These are phyloP conservation scores for Lipotes vexillifer DNA, from an alignment of 2,113 vertebrate species.

Conservation along the genomic window DNA sequence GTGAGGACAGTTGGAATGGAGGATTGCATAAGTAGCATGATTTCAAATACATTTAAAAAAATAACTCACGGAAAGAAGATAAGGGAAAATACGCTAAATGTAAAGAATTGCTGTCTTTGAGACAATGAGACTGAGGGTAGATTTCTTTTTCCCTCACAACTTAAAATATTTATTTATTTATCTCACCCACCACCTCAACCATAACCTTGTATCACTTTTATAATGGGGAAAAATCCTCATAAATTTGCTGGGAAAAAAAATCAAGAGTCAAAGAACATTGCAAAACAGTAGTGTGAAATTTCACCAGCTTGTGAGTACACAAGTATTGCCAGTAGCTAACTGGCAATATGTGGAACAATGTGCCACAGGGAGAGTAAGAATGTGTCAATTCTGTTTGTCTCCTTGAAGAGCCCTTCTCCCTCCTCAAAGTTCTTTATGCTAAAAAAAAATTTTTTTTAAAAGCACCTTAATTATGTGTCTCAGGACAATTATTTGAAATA, in stretches of 20 bases:
- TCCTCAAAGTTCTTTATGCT: neutral
- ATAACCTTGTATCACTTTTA: neutral
- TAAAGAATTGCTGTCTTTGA: neutral
- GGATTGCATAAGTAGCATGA: neutral
- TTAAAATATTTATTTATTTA: neutral
- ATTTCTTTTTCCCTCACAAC: neutral
- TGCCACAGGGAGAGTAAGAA: neutral
- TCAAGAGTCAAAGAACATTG: neutral
- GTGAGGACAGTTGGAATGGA: neutral
- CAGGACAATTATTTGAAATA: neutral
- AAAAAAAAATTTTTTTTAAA: neutral
- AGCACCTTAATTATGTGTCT: neutral
- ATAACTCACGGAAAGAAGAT: neutral
- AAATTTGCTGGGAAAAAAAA: neutral
- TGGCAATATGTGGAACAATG: neutral
- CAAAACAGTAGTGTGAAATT: neutral
- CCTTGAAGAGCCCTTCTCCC: neutral
- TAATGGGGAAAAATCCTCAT: neutral
- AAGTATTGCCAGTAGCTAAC: too few relatives aligned
- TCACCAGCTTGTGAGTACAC: neutral
- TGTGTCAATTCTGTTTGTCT: slow-evolving; percentile 11
- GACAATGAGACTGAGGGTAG: neutral
- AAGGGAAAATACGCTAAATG: neutral
- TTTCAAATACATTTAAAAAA: neutral
- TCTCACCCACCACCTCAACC: neutral